Percentiles rank a stretch among this genome's conserved stretches.
These are phyloP conservation scores for Montipora sp. DNA, from an alignment of 64 coral and sea anemone species.

Conservation along the genomic window DNA sequence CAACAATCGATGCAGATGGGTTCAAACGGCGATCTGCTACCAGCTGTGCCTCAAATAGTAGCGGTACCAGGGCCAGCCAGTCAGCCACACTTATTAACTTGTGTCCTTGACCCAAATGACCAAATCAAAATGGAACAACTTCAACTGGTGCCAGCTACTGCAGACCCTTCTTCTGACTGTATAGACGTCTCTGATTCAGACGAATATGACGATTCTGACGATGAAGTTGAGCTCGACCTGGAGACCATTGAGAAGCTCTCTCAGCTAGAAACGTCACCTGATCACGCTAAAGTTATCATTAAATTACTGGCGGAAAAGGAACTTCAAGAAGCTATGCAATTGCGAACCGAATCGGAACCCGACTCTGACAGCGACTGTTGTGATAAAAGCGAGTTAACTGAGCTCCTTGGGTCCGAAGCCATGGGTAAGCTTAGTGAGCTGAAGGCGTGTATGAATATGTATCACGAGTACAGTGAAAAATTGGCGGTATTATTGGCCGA, in stretches of 20 bases:
- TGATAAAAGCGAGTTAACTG: background rate
- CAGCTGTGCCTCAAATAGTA: background rate
- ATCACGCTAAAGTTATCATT: background rate
- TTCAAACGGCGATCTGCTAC: no score
- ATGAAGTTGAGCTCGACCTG: constrained; percentile 10
- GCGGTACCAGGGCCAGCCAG: background rate
- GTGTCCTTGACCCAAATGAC: no score
- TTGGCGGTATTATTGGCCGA: background rate
- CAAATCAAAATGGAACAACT: background rate
- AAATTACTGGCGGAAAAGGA: constrained; percentile 13
- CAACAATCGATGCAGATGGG: no score
- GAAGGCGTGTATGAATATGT: background rate
- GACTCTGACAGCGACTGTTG: background rate
- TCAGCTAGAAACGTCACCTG: background rate
- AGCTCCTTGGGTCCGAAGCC: background rate
- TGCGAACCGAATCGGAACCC: background rate
- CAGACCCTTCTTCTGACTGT: background rate
- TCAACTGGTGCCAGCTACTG: background rate
- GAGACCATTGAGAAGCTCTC: constrained; percentile 1
- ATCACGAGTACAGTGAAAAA: background rate
- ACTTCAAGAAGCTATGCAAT: background rate
- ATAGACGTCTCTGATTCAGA: background rate
- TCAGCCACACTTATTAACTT: no score
- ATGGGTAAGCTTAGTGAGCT: background rate
- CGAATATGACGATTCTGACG: background rate